These are phyloP conservation scores for Neodiprion pinetum DNA, from an alignment of 1,140 invertebrate genomes.

Conservation along the genomic window DNA sequence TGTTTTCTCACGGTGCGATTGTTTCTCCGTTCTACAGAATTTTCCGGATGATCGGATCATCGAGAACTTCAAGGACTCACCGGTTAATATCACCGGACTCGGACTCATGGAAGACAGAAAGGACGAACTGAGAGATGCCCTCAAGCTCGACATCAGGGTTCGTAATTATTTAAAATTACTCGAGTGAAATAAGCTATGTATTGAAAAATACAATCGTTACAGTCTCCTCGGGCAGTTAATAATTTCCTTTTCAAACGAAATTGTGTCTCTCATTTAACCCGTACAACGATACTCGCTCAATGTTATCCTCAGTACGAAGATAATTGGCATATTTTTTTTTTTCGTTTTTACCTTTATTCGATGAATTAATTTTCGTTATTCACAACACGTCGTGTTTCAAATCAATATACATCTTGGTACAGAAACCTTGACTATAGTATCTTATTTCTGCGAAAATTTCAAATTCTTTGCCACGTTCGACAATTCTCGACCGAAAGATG, in stretches of 20 bases:
- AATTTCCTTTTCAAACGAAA: background rate
- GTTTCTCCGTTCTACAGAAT: background rate
- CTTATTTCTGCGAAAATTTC: background rate
- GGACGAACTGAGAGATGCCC: background rate
- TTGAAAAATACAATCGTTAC: background rate
- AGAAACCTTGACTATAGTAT: background rate
- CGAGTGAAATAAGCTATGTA: background rate
- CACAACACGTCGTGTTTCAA: background rate
- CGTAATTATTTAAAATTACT: background rate
- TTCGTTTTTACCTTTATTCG: background rate
- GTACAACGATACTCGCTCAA: background rate
- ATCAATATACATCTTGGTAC: background rate
- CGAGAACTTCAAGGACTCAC: slow-evolving; percentile 13
- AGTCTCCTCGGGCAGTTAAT: background rate
- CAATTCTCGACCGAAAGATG: background rate
- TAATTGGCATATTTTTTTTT: too few species aligned
- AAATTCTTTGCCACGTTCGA: background rate
- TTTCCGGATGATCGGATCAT: background rate
- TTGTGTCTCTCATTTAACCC: too few species aligned
- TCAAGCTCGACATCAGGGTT: background rate
- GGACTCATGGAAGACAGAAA: background rate
- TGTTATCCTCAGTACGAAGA: background rate
- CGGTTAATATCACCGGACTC: slow-evolving; percentile 23
- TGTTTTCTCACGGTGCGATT: too few species aligned
- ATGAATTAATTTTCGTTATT: background rate